phyloP scores from a whole-genome alignment of 1,140 invertebrate species.

The Trichogramma pretiosum region DNA sequence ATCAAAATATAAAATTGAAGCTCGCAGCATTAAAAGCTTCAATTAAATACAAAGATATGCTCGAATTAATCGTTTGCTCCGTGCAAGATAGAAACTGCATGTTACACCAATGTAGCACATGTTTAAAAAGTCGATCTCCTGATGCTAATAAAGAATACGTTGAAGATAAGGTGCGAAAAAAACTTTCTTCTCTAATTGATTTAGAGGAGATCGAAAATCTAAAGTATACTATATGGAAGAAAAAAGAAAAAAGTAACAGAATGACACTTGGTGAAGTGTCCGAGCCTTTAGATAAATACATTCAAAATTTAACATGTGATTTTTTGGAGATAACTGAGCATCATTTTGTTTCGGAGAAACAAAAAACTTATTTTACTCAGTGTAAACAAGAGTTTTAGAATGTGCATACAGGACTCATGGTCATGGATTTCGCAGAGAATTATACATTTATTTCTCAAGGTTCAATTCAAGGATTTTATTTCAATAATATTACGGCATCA shows the following conservation, averaged over 20 bases:
- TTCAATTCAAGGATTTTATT: slow-evolving; percentile 19
- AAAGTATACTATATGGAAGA: not conserved
- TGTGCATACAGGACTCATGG: not conserved
- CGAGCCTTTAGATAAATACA: not conserved
- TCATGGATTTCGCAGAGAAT: not conserved
- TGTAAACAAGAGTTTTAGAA: not conserved
- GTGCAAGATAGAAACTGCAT: not conserved
- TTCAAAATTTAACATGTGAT: not conserved
- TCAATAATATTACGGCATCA: slow-evolving; percentile 16
- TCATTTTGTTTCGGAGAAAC: not conserved
- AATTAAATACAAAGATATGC: not conserved
- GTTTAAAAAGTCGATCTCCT: not conserved
- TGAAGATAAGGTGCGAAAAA: not conserved
- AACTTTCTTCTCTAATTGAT: no score
- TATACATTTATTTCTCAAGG: slow-evolving; percentile 9
- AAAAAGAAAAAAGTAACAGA: not conserved
- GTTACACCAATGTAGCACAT: not conserved
- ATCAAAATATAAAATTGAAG: not conserved
- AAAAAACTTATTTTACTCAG: not conserved
- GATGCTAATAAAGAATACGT: not conserved
- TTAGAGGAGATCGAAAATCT: not conserved
- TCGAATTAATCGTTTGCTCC: not conserved
- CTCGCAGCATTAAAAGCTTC: not conserved
- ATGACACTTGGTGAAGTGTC: not conserved
- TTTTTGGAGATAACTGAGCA: not conserved